phyloP scores from a whole-genome alignment of 2,113 vertebrate genomes.

The Poeciliopsis prolifica region DNA sequence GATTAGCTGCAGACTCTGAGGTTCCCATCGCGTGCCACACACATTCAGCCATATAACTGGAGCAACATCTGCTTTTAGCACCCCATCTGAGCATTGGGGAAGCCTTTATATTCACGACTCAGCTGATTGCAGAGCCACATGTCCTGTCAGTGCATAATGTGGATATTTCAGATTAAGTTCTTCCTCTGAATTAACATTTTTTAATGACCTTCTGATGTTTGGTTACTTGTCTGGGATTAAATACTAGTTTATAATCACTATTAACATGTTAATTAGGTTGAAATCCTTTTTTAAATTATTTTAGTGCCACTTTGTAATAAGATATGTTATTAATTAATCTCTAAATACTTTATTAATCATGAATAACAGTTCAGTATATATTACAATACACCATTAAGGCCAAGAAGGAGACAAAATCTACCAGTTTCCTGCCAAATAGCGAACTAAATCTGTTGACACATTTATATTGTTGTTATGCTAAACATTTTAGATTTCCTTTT shows the following conservation, averaged over 20 bases:
- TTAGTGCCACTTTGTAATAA: no score
- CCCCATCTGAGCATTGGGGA: slow-evolving; percentile 61
- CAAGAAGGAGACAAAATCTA: no score
- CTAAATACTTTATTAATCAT: no score
- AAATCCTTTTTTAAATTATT: no score
- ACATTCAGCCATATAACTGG: slow-evolving; percentile 48
- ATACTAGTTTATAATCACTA: slow-evolving; percentile 39
- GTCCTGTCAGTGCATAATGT: slow-evolving; percentile 37
- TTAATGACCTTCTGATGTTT: slow-evolving; percentile 5
- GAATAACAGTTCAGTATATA: no score
- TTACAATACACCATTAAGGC: no score
- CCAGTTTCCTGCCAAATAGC: no score
- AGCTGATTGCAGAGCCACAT: slow-evolving; percentile 58
- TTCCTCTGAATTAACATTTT: no score
- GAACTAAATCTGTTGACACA: no score
- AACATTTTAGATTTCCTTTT: no score
- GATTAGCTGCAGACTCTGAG: slow-evolving; percentile 52
- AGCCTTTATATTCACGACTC: slow-evolving; percentile 36
- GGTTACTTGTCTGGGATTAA: slow-evolving; percentile 27
- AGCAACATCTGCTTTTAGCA: slow-evolving; percentile 75
- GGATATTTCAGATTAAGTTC: slow-evolving; percentile 14
- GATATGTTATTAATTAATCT: no score
- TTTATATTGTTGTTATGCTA: no score
- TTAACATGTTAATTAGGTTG: slow-evolving; percentile 34
- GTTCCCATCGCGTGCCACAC: slow-evolving; percentile 41